phyloP scores from a whole-genome alignment of 2,113 vertebrate genomes.

The Uropsilus gracilis region DNA sequence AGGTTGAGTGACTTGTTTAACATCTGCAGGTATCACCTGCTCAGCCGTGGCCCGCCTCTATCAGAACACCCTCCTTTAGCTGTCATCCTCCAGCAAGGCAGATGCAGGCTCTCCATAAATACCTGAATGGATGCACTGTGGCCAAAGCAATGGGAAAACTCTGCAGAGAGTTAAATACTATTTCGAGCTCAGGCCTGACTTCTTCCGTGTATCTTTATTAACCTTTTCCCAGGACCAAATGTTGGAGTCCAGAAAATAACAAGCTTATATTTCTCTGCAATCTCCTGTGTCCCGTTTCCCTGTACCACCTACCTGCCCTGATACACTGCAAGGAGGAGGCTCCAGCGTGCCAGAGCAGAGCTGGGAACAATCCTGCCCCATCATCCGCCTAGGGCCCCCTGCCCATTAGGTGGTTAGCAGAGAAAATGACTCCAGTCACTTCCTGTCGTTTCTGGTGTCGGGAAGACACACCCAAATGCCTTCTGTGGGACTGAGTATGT shows the following conservation, averaged over 20 bases:
- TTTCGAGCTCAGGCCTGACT: neutral
- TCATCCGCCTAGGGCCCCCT: neutral
- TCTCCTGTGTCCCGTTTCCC: neutral
- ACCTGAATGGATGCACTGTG: neutral
- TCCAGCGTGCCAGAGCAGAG: neutral
- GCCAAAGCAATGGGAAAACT: neutral
- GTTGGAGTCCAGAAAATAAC: neutral
- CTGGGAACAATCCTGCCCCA: neutral
- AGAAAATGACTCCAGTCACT: slow-evolving; percentile 38
- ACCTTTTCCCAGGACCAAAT: neutral
- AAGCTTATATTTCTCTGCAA: neutral
- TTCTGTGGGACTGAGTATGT: slow-evolving; percentile 62
- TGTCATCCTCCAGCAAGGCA: neutral
- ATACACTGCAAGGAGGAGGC: neutral
- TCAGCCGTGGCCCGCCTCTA: neutral
- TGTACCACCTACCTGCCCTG: neutral
- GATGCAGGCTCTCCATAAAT: neutral
- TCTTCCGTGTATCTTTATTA: neutral
- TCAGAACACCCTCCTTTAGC: neutral
- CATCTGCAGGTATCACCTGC: neutral
- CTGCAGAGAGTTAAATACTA: neutral
- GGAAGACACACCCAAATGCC: slow-evolving; percentile 52
- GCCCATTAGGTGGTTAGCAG: slow-evolving; percentile 13
- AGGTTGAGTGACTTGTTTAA: neutral
- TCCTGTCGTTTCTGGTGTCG: slow-evolving; percentile 66